Percentiles rank a stretch among this genome's conserved stretches.
Conservation (phyloP, 2,888 invertebrate species). For the Yponomeuta malinellus region DNA sequence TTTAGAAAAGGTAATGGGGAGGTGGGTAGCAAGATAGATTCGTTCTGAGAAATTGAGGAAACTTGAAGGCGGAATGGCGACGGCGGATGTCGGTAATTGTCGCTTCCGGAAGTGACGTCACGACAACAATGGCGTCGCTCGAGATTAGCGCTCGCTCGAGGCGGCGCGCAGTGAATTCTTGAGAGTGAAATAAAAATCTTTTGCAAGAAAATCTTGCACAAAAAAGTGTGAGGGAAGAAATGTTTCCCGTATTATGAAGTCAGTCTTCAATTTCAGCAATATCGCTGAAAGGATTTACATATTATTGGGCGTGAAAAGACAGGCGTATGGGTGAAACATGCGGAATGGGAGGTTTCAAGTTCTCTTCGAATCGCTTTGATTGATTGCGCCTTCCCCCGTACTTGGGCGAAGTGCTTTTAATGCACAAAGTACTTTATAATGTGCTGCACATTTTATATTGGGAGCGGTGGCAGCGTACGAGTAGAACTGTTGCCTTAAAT, state of each 20-base stretch:
- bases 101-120: slow-evolving; percentile 40
- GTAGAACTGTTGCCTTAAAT: too few species aligned
- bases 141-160: slow-evolving; percentile 18
- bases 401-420: background rate
- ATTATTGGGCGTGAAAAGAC: slow-evolving; percentile 1
- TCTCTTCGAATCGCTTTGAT: background rate
- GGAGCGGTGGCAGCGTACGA: background rate
- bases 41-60: slow-evolving; percentile 4
- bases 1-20: background rate
- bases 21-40: slow-evolving; percentile 1
- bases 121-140: slow-evolving; percentile 41
- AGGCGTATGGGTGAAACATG: background rate
- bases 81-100: slow-evolving; percentile 13
- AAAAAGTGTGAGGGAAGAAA: background rate
- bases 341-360: background rate
- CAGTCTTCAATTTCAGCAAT: slow-evolving; percentile 1
- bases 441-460: background rate
- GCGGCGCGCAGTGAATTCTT: slow-evolving; percentile 9
- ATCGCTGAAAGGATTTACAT: background rate
- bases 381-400: background rate
- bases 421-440: background rate
- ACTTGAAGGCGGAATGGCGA: slow-evolving; percentile 2
- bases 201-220: background rate
- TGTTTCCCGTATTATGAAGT: background rate
- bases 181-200: slow-evolving; percentile 7